Evolutionary conservation across 2,797 vertebrate genomes (phyloP).

Genomic region (Dendrocincla tyrannina): DNA sequence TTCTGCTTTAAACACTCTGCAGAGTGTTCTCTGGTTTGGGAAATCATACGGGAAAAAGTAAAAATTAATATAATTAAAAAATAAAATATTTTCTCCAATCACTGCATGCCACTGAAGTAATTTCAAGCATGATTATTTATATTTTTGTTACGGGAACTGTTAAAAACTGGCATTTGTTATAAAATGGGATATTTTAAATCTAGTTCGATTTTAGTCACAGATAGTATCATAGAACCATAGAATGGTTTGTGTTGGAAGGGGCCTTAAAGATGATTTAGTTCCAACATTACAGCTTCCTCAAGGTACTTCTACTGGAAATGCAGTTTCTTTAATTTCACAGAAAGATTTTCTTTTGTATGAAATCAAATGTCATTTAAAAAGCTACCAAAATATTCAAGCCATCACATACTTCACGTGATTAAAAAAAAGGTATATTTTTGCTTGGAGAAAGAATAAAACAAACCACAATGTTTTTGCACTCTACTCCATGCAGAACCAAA

Average conservation of each 20-base stretch:
- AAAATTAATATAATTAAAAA: not conserved
- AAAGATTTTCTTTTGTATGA: not conserved
- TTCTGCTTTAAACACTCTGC: not conserved
- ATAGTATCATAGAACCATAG: not conserved
- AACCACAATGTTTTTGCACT: not conserved
- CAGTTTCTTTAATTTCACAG: not conserved
- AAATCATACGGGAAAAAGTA: not conserved
- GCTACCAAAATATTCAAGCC: not conserved
- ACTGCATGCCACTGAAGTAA: not conserved
- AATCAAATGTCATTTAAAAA: not conserved
- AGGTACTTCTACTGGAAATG: not conserved
- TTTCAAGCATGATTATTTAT: not conserved
- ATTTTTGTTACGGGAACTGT: not conserved
- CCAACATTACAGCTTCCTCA: not conserved
- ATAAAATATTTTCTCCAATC: not conserved
- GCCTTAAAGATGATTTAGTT: not conserved
- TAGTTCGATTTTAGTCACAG: not conserved
- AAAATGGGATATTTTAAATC: not conserved
- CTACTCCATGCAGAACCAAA: not conserved
- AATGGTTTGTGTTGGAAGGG: not conserved
- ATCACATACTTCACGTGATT: not conserved
- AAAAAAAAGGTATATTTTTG: not conserved
- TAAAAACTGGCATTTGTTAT: not conserved
- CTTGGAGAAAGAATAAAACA: not conserved
- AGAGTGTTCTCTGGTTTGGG: not conserved